Conservation (phyloP, 2,888 invertebrate species). For the Erebia epiphron region DNA sequence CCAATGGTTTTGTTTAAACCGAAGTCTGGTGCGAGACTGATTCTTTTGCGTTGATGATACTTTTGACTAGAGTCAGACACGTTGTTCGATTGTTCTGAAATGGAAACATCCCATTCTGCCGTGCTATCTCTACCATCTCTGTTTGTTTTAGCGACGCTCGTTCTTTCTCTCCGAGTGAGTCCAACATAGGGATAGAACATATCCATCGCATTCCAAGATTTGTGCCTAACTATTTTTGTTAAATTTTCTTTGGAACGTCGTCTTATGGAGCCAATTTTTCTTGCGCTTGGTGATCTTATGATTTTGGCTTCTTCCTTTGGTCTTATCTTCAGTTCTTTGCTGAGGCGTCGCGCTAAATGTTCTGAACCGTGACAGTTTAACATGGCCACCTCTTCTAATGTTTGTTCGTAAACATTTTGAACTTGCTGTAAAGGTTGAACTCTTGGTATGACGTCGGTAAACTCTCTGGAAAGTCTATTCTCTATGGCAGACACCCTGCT, state of each 20-base stretch:
- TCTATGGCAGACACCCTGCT: conserved; percentile 89
- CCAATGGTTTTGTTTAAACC: conserved; percentile 64
- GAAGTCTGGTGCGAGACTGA: conserved; percentile 63
- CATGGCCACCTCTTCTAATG: conserved; percentile 86
- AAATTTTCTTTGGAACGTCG: conserved; percentile 87
- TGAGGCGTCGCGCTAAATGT: conserved; percentile 86
- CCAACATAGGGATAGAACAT: conserved; percentile 81
- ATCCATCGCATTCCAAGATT: conserved; percentile 85
- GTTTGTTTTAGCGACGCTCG: conserved; percentile 61
- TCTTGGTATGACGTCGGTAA: conserved; percentile 76
- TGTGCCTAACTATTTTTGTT: conserved; percentile 82
- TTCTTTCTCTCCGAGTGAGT: conserved; percentile 74
- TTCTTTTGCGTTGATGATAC: conserved; percentile 63
- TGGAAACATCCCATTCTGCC: conserved; percentile 62
- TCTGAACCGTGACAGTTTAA: conserved; percentile 86
- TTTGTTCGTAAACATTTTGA: conserved; percentile 88
- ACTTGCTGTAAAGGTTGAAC: conserved; percentile 85
- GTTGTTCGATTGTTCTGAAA: conserved; percentile 58
- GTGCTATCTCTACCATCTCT: conserved; percentile 50
- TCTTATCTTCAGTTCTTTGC: conserved; percentile 88
- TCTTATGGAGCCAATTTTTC: conserved; percentile 90
- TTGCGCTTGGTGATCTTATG: conserved; percentile 90
- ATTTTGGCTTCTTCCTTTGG: conserved; percentile 87
- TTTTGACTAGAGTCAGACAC: conserved; percentile 60
- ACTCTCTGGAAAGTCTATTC: conserved; percentile 86